Evolutionary conservation across 2,113 vertebrate species (phyloP).

Genomic region (Meleagris gallopavo): DNA sequence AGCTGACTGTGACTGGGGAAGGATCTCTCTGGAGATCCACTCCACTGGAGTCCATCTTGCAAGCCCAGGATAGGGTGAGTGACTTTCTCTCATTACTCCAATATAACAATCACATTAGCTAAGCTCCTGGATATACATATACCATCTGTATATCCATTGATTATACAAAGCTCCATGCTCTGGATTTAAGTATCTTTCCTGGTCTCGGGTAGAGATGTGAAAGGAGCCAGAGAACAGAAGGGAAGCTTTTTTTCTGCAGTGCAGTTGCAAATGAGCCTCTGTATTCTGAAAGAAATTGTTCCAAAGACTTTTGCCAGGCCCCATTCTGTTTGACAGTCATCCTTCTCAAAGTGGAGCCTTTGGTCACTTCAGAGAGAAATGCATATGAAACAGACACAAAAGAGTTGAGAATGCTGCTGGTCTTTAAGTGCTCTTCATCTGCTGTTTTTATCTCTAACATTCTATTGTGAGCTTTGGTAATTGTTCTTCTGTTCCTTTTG

Average conservation of each 20-base stretch:
- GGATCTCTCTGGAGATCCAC: too few species aligned
- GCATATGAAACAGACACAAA: background rate
- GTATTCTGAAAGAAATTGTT: background rate
- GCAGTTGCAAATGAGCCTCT: background rate
- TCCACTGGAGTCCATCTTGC: too few species aligned
- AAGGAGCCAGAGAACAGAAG: background rate
- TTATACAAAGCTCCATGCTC: background rate
- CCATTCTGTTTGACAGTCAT: background rate
- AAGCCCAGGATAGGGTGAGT: too few species aligned
- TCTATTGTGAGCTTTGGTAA: background rate
- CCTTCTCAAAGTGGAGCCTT: background rate
- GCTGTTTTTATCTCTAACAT: background rate
- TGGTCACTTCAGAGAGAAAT: background rate
- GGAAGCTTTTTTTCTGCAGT: background rate
- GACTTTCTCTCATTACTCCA: too few species aligned
- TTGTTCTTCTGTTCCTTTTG: background rate
- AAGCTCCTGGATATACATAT: too few species aligned
- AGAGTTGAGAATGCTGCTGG: background rate
- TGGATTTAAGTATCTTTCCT: background rate
- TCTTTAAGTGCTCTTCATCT: background rate
- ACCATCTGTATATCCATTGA: too few species aligned
- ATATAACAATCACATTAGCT: too few species aligned
- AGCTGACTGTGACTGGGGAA: too few species aligned
- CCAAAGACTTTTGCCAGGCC: background rate
- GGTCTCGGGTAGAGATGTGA: background rate